Evolutionary conservation across 2,113 vertebrate species (phyloP), one percentile per base, ranked within the genome.

Genomic region (Leptocoma aspasia): DNA sequence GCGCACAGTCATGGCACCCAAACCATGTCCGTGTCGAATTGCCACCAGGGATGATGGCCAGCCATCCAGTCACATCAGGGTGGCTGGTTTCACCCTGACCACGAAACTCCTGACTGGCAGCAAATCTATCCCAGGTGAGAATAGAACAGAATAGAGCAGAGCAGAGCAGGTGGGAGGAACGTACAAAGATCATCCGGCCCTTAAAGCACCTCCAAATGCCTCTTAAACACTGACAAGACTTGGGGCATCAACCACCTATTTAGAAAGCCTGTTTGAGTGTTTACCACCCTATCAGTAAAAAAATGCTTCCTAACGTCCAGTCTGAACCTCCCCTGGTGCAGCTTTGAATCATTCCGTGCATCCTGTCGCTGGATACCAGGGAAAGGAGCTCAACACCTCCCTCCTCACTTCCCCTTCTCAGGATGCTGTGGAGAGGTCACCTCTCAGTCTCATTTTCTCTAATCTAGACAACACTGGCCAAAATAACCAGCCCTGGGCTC

Each of bases 1-100:
- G n/a, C 1, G 0, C 4, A 3, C 4, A 8, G 35, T 13, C 64
- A 13, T 1, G 9, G 59, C 26, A 31, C 41, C 31, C 37, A 31
- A 39, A 39, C 22, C 17, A 3, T 18, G 52, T 18, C 64, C 39
- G 1, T 13, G 26, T 31, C 2, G 3, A 6, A 1, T 15, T 44
- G 28, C 26, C 21, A 5, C 42, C 6, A 1, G 26, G 13, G 9
- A 13, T 52, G 72, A 13, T 13, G 33, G 39, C 50, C 81, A 49
- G 24, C 9, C 6, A 10, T 61, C 72, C 30, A 33, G 19, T 9
- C 50, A 15, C 15, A 1, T 42, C 8, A 4, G 31, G 22, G 30
- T 6, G 31, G 21, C 81, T 24, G 13, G 23, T 49, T 42, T n/a
- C n/a, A 77, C 18, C 21, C 21, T 69, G 21, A 39, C 10, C 53